Base-by-base conservation (phyloP, 1,140 invertebrate genomes). In the Drepana arcuata region DNA sequence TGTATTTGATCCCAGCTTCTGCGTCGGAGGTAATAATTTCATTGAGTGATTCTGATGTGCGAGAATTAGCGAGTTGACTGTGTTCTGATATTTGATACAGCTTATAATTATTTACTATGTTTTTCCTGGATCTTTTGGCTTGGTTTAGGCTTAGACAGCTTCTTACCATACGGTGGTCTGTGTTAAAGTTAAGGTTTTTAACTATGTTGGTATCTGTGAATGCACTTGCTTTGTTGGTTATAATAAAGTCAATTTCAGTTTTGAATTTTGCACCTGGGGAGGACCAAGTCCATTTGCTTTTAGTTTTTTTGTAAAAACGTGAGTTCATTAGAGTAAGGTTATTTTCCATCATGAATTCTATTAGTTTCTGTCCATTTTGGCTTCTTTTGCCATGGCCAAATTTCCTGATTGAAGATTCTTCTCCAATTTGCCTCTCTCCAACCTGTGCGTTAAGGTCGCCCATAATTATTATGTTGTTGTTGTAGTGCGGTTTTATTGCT, bases 361-460 rank as follows among this genome's bases (percentile, higher is more conserved):
- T 10, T 7, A 44, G 10, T 26, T 29, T 38, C 12, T 48, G 26
- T 7, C 49, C 47, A 14, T 54, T 59, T 14, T 34, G 5, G 11
- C 42, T 58, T 35, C 54, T 46, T 53, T 47, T 58, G 0, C 45
- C 49, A 34, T 34, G 14, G 4, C 45, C 46, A 39, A 46, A 53
- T 4, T 34, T 35, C 2, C 44, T 44, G 2, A 56, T 34, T 41
- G 18, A 16, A 7, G 7, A 14, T 35, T 51, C 43, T 38, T 45
- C 39, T 16, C 40, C 21, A 27, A 1, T 12, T 41, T 41, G 7
- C 12, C 28, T 47, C 15, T 26, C 24, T 21, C 41, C 44, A 7
- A 48, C 21, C 21, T 41, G 40, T n/a, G 38, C 43, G 12, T 43
- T 52, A 14, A 47, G 42, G n/a, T 52, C 43, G 0, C 48, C 48